Percentiles rank a stretch among this genome's conserved stretches.
These are phyloP conservation scores for Hemithea aestivaria DNA, from an alignment of 2,888 invertebrate species.

Conservation along the genomic window DNA sequence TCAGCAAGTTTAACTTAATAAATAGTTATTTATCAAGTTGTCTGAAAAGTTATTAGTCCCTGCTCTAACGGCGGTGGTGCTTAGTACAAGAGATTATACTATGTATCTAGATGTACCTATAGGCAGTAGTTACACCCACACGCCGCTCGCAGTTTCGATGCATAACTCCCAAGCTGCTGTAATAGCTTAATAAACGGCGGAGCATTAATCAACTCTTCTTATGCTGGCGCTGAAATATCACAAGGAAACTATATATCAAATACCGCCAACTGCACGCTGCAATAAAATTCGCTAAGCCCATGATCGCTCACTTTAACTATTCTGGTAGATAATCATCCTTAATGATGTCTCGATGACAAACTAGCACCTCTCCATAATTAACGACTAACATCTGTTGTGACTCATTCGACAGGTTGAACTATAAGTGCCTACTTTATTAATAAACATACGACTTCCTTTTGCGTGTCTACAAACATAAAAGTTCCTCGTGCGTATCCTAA, in stretches of 20 bases:
- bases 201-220: slow-evolving; percentile 28
- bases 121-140: background rate
- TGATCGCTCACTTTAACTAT: slow-evolving; percentile 34
- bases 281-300: slow-evolving; percentile 21
- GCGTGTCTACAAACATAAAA: slow-evolving; percentile 74
- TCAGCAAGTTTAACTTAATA: slow-evolving; percentile 50
- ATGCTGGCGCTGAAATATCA: slow-evolving; percentile 24
- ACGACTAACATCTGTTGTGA: slow-evolving; percentile 48
- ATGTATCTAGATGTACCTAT: too few relatives aligned
- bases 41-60: slow-evolving; percentile 41
- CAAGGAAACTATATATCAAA: slow-evolving; percentile 13
- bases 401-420: slow-evolving; percentile 52
- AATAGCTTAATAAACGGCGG: slow-evolving; percentile 22
- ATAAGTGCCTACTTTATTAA: slow-evolving; percentile 44
- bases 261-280: slow-evolving; percentile 13
- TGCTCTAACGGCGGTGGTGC: slow-evolving; percentile 19
- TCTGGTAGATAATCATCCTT: slow-evolving; percentile 29
- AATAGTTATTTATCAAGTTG: slow-evolving; percentile 52
- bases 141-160: slow-evolving; percentile 14
- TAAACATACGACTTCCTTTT: slow-evolving; percentile 72
- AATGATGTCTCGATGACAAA: slow-evolving; percentile 45
- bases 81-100: slow-evolving; percentile 19
- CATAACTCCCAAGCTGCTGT: slow-evolving; percentile 22
- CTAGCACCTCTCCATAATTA: slow-evolving; percentile 55
- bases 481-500: slow-evolving; percentile 73